A percentile compares a stretch with the other conserved stretches of the same genome.
Conservation (phyloP, 1,140 invertebrate species). For the Diachasmimorpha longicaudata region DNA sequence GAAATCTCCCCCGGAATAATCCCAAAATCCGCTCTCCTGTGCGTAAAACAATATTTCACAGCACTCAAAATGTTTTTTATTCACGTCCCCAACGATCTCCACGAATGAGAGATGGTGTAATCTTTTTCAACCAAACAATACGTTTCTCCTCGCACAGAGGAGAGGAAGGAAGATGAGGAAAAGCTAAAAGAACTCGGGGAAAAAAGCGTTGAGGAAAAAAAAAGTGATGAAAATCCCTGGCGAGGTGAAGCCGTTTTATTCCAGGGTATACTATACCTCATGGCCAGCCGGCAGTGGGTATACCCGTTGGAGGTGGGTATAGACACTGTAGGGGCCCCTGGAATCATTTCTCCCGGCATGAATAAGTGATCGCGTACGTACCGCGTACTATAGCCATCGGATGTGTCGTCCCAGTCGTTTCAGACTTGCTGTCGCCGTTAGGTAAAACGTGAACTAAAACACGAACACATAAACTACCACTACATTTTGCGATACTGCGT, state of each 20-base stretch:
- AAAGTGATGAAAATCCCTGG: constrained; percentile 1
- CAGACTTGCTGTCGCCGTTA: constrained; percentile 12
- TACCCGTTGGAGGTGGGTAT: constrained; percentile 21
- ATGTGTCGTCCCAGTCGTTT: constrained; percentile 12
- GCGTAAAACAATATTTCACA: no score
- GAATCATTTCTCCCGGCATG: constrained; percentile 53
- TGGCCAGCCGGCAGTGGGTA: not conserved
- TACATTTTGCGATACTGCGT: not conserved
- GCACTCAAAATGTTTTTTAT: no score
- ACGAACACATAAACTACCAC: not conserved
- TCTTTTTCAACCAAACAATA: not conserved
- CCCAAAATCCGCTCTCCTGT: no score
- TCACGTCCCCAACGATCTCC: no score
- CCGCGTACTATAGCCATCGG: not conserved
- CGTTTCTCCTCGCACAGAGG: not conserved
- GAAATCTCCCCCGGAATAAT: no score
- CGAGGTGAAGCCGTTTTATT: constrained; percentile 9
- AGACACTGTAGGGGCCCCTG: constrained; percentile 3
- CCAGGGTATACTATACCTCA: not conserved
- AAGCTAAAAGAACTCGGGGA: not conserved
- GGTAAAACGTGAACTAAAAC: not conserved
- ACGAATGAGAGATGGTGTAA: not conserved
- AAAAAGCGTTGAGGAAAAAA: not conserved
- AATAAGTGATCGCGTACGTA: constrained; percentile 48
- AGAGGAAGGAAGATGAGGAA: not conserved